Base-by-base conservation (phyloP, 2,113 vertebrate species). In the Thinocorus orbignyianus region DNA sequence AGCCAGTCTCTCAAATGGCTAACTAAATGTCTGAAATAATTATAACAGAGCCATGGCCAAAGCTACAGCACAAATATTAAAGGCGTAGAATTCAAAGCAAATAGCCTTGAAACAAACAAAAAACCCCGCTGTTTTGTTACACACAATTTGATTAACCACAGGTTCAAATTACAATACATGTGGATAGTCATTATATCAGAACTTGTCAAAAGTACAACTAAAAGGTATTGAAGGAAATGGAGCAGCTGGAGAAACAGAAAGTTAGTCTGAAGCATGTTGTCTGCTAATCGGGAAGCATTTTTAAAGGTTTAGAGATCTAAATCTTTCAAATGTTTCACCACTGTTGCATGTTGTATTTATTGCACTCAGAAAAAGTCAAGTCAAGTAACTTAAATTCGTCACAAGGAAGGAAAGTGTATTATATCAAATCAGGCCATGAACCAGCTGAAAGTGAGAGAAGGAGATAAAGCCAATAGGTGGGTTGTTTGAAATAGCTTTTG, bases 21-120 rank as follows among this genome's bases (percentile, higher is more conserved):
- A 92, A 58, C 85, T 86, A 86, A 88, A 64, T 85, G 85, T 88
- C 76, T 91, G 72, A 93, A 93, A 95, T 87, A 88, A 94, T 95
- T 90, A 91, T 72, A 89, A 88, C 44, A 95, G 55, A 81, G 35
- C n/a, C 46, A 58, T 12, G 58, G 83, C 65, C 86, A 92, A 79
- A 96, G 28, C 41, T 61, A 76, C 31, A 76, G 23, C 35, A 79
- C 19, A 84, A 88, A 91, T 88, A 81, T 91, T 86, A 96, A 93
- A 92, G 64, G 23, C 39, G 83, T 6, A 81, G 60, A 84, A 81
- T 86, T 84, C 57, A 94, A 96, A 94, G 76, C n/a, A 90, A 88
- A 86, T 51, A 85, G 37, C 39, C 57, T 72, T 84, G 57, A 92
- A 86, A 44, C 10, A 70, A 88, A 74, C 26, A 78, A 86, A 87